Evolutionary conservation across 1,140 invertebrate species (phyloP).

Genomic region (Reticulitermes speratus): DNA sequence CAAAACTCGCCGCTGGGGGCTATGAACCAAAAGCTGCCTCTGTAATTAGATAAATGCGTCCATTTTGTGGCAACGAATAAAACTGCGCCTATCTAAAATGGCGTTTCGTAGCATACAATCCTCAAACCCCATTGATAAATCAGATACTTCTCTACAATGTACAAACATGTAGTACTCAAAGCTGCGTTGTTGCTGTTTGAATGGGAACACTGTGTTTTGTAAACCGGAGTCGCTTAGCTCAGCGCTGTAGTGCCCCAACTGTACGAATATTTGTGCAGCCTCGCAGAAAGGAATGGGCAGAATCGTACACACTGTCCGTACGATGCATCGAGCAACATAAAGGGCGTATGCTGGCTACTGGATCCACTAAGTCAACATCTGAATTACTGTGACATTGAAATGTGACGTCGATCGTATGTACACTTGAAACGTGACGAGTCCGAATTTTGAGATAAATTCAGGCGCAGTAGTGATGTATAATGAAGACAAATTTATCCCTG

Average conservation of each 20-base stretch:
- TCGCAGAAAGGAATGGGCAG: not conserved
- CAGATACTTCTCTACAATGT: not conserved
- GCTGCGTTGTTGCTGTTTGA: not conserved
- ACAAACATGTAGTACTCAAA: not conserved
- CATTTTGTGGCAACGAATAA: not conserved
- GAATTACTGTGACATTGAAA: not conserved
- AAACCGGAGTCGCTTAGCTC: not conserved
- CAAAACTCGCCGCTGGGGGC: not conserved
- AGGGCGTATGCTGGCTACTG: too few relatives aligned
- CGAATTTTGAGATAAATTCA: too few relatives aligned
- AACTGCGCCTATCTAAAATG: not conserved
- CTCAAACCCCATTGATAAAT: conserved; percentile 1
- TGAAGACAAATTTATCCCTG: too few relatives aligned
- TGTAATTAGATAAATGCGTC: not conserved
- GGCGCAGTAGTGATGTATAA: too few relatives aligned
- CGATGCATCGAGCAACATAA: too few relatives aligned
- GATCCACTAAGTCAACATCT: too few relatives aligned
- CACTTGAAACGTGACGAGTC: too few relatives aligned
- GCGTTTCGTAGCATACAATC: not conserved
- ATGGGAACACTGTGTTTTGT: not conserved
- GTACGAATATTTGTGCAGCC: not conserved
- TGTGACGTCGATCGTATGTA: not conserved
- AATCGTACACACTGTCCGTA: too few relatives aligned
- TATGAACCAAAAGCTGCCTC: not conserved
- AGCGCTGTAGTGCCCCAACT: not conserved